Evolutionary conservation across 2,113 vertebrate genomes (phyloP).

Genomic region (Synodontis membranacea): DNA sequence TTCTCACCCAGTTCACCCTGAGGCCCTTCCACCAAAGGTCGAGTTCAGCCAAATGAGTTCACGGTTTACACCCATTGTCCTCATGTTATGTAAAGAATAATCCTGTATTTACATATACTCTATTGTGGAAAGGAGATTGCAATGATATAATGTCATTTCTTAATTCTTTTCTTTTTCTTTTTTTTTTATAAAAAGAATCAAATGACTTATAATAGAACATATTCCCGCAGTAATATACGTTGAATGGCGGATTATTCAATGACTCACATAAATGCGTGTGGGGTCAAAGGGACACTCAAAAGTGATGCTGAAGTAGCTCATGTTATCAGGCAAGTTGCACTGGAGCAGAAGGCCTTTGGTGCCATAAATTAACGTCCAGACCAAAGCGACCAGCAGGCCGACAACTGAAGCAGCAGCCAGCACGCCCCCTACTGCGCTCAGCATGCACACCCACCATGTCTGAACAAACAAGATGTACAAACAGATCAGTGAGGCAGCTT

Average conservation of each 20-base stretch:
- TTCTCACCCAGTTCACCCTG: neutral
- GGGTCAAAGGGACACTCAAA: conserved; percentile 87
- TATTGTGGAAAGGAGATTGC: neutral
- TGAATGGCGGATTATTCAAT: neutral
- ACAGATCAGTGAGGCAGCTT: neutral
- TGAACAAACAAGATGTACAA: conserved; percentile 56
- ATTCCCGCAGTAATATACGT: neutral
- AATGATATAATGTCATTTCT: neutral
- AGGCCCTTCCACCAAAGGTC: too few species aligned
- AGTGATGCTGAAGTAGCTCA: conserved; percentile 65
- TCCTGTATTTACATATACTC: neutral
- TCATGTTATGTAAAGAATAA: neutral
- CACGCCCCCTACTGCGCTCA: conserved; percentile 71
- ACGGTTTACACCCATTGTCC: neutral
- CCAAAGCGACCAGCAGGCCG: conserved; percentile 74
- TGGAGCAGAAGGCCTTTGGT: conserved; percentile 77
- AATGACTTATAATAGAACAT: too few species aligned
- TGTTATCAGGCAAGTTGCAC: conserved; percentile 68
- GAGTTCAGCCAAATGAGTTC: neutral
- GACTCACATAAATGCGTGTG: conserved; percentile 83
- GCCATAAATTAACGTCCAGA: conserved; percentile 72
- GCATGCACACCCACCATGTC: conserved; percentile 76
- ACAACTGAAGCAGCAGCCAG: conserved; percentile 75
- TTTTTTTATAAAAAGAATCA: neutral
- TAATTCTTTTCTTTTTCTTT: too few species aligned